These are phyloP conservation scores for Tricholauxania praeusta DNA, from an alignment of 2,888 invertebrate genomes.

Conservation along the genomic window DNA sequence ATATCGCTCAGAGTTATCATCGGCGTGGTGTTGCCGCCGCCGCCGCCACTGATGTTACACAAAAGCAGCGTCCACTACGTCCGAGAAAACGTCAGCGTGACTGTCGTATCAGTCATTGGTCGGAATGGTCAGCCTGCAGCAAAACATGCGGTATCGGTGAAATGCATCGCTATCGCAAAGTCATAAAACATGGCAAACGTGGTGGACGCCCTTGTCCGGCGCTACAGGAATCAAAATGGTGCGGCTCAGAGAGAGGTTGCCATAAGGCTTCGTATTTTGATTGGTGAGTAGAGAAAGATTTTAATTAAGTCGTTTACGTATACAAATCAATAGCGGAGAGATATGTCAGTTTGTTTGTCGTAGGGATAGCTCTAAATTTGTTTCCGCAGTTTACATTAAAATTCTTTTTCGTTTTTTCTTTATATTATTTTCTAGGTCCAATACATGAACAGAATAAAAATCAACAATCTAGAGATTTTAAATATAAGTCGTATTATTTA, in stretches of 20 bases:
- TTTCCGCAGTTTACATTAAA: no score
- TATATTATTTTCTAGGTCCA: slow-evolving; percentile 53
- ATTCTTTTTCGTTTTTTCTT: slow-evolving; percentile 10
- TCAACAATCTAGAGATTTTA: slow-evolving; percentile 35
- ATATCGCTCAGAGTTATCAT: slow-evolving; percentile 76
- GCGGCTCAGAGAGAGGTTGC: slow-evolving; percentile 81
- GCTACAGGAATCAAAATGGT: slow-evolving; percentile 88
- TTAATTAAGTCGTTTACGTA: neutral
- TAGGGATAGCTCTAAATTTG: neutral
- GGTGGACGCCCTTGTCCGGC: slow-evolving; percentile 88
- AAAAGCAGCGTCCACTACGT: slow-evolving; percentile 56
- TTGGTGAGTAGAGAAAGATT: slow-evolving; percentile 68
- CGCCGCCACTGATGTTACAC: slow-evolving; percentile 55
- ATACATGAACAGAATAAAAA: slow-evolving; percentile 56
- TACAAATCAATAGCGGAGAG: no score
- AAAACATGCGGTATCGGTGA: slow-evolving; percentile 92
- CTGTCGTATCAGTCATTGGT: slow-evolving; percentile 89
- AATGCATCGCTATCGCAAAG: slow-evolving; percentile 82
- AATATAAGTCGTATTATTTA: slow-evolving; percentile 49
- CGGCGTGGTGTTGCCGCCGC: slow-evolving; percentile 54
- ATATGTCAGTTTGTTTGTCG: neutral
- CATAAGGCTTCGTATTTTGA: slow-evolving; percentile 73
- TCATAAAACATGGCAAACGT: slow-evolving; percentile 81
- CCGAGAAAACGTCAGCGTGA: slow-evolving; percentile 73
- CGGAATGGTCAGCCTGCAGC: slow-evolving; percentile 88